A percentile compares a stretch with the other conserved stretches of the same genome.
phyloP scores from a whole-genome alignment of 2,888 invertebrate genomes.

The Steromphala cineraria region DNA sequence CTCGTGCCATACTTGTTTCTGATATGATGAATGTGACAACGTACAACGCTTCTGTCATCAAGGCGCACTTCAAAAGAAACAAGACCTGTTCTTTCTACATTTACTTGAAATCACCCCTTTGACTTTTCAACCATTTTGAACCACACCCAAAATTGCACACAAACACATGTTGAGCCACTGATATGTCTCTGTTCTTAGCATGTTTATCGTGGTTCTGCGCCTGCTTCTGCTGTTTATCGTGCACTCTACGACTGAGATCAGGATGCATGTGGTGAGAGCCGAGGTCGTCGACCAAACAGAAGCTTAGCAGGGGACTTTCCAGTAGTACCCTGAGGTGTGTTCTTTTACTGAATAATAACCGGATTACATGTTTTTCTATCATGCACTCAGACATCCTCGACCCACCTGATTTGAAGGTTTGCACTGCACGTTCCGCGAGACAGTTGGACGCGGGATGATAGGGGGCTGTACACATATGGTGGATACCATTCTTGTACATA shows the following conservation, averaged over 20 bases:
- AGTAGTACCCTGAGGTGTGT: constrained; percentile 13
- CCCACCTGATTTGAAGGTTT: constrained; percentile 39
- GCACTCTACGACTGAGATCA: background rate
- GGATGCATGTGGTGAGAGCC: background rate
- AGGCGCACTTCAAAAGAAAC: background rate
- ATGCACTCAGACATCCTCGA: background rate
- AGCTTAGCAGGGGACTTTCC: constrained; percentile 23
- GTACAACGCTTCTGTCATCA: background rate
- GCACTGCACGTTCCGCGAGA: constrained; percentile 36
- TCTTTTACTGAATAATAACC: background rate
- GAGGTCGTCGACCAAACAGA: constrained; percentile 10
- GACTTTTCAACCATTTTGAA: background rate
- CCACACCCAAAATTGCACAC: background rate
- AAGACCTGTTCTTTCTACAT: background rate
- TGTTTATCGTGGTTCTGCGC: constrained; percentile 8
- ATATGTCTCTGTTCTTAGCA: background rate
- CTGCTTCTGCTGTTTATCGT: constrained; percentile 4
- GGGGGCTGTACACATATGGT: constrained; percentile 31
- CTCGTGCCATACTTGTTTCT: no score
- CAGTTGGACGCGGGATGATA: constrained; percentile 31
- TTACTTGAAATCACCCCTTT: background rate
- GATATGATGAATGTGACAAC: background rate
- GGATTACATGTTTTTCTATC: background rate
- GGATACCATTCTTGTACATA: constrained; percentile 36
- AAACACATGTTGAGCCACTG: background rate